A percentile compares a stretch with the other conserved stretches of the same genome.
Evolutionary conservation across 2,113 vertebrate species (phyloP).

Genomic region (Hucho hucho): DNA sequence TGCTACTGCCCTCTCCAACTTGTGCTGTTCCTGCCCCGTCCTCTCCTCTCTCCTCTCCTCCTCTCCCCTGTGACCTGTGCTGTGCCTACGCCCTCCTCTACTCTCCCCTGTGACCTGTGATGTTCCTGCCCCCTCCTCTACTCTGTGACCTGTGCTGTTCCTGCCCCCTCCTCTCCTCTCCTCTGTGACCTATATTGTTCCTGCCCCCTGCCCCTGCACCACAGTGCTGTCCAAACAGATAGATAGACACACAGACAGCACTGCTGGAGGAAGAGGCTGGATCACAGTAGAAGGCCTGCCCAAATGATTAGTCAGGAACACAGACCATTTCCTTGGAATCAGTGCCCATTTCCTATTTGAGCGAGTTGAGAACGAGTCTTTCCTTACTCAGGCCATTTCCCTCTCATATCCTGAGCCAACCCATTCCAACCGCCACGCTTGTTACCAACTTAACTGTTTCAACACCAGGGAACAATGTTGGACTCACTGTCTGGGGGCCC

Average conservation of each 20-base stretch:
- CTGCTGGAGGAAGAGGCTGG: slow-evolving; percentile 32
- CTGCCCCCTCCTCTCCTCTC: no score
- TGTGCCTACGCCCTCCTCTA: no score
- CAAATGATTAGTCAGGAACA: slow-evolving; percentile 69
- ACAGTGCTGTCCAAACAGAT: slow-evolving; percentile 1
- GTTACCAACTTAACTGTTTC: background rate
- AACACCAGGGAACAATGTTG: background rate
- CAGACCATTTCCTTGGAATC: slow-evolving; percentile 62
- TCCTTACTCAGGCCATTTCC: slow-evolving; percentile 54
- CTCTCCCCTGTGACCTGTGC: no score
- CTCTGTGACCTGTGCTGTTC: no score
- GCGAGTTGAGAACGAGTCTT: slow-evolving; percentile 41
- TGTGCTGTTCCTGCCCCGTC: no score
- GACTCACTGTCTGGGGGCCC: background rate
- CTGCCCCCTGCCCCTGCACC: background rate
- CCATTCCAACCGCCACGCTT: slow-evolving; percentile 45
- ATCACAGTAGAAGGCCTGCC: slow-evolving; percentile 12
- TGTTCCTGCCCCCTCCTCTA: no score
- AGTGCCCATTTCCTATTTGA: slow-evolving; percentile 62
- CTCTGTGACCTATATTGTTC: no score
- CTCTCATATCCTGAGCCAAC: slow-evolving; percentile 61
- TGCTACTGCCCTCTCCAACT: no score
- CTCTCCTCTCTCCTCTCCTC: no score
- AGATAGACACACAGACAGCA: slow-evolving; percentile 16
- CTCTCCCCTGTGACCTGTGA: no score